Base-by-base conservation (phyloP, 2,797 vertebrate genomes). In the Chromobotia macracanthus region DNA sequence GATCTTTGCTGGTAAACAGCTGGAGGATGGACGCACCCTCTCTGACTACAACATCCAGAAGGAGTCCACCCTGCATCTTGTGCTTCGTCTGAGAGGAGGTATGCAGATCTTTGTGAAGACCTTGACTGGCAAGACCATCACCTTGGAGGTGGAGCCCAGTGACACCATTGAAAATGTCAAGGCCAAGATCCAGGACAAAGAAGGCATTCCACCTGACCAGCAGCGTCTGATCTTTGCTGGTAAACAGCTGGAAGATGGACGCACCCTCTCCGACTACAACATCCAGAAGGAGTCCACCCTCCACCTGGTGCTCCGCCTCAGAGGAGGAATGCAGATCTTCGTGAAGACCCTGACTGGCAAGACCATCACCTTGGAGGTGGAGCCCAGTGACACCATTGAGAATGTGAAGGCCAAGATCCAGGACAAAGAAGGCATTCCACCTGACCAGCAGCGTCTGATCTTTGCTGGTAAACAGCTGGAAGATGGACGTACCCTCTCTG, bases 131-230 rank as follows among this genome's bases (percentile, higher is more conserved):
- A 87, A 88, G 23, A 88, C 87, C 81, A 87, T 88, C 68, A 88
- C 86, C 1, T 12, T 88, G 0, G 88, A 87, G 56, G 84, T 89
- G 0, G 85, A 88, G 11, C 79, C 86, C 0, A 89, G 85, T 0
- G 87, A 88, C 82, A 84, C 84, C 7, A 93, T 94, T 46, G 92
- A 91, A 69, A 91, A 90, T 0, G 89, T 91, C 3, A 91, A 91
- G 58, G 90, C 89, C 7, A 91, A 91, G 12, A 93, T 91, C 83
- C 90, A 91, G 53, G 90, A 92, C 11, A 92, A 92, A 3, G 90
- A 91, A 0, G 91, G 91, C 9, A 93, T 93, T 23, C 92, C 92
- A 0, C 92, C 92, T 0, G 92, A 93, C 21, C 92, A 93, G 87
- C 92, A 93, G 89, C 91, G 87, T 69, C 86, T 87, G 60, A 82